Base-by-base conservation (phyloP, 2,888 invertebrate genomes). In the Philopedon plagiatum region DNA sequence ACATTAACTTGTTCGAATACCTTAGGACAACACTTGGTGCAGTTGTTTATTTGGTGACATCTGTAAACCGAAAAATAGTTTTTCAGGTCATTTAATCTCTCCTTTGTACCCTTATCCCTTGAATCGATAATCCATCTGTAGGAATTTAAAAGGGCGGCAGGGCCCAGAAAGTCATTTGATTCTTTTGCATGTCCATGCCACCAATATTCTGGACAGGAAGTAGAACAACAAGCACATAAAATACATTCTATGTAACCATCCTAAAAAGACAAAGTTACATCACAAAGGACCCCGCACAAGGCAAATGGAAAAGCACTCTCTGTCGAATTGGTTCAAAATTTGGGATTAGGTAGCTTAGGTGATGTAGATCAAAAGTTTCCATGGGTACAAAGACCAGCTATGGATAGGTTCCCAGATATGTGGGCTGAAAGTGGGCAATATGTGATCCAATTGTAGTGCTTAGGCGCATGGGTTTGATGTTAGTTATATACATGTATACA, bases 191-290 rank as follows among this genome's bases (percentile, higher is more conserved):
- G 76, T 7, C 92, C 91, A 77, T 94, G 93, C 95, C 95, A 95
- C 95, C 95, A 95, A 83, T 95, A 95, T 65, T 93, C 91, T 0
- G 95, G 95, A 78, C 95, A 95, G 0, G 93, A 87, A 0, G 92
- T 94, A 0, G 92, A 89, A 80, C 95, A 95, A 81, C 95, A 95
- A 0, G 93, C 92, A 81, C 95, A 95, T 15, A 95, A 85, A 57
- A 95, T 91, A 82, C 95, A 95, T 81, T 95, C 95, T 78, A 91
- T 90, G 57, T 91, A 84, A 19, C 92, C 92, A 80, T 92, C 90
- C 89, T 90, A 66, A 58, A 76, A 74, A 5, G 19, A 44, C 3
- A 8, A 34, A 34, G 9, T 34, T 5, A 29, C 29, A 5, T 29
- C 29, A 5, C 29, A 29, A 29, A 29, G 4, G 7, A 29, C n/a